These are phyloP conservation scores for Elysia chlorotica DNA, from an alignment of 1,140 invertebrate species.

Conservation along the genomic window DNA sequence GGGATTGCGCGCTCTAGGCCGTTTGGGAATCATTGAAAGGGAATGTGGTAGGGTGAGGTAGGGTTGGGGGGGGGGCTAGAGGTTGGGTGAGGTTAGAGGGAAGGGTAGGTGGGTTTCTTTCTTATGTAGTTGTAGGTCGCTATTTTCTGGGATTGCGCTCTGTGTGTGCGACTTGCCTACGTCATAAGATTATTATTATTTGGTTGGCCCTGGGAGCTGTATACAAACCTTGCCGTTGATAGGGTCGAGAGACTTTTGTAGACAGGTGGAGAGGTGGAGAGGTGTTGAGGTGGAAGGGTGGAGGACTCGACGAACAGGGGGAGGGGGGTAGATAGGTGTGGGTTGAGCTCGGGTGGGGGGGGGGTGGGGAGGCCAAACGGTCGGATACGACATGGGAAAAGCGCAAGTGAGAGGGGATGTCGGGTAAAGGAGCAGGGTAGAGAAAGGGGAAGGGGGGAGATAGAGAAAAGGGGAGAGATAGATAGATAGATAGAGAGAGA, in stretches of 20 bases:
- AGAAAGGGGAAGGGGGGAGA: neutral
- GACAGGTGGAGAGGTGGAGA: neutral
- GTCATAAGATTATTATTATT: too few relatives aligned
- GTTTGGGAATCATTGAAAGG: neutral
- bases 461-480: neutral
- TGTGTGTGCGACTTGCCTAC: too few relatives aligned
- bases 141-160: too few relatives aligned
- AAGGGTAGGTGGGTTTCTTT: too few relatives aligned
- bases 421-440: neutral
- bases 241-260: neutral
- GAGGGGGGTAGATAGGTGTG: neutral
- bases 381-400: too few relatives aligned
- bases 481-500: neutral
- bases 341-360: neutral
- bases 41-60: neutral
- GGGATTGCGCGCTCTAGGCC: neutral
- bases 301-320: neutral
- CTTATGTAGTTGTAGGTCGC: too few relatives aligned
- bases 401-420: neutral
- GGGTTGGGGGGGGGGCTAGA: too few relatives aligned
- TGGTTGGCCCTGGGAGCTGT: too few relatives aligned
- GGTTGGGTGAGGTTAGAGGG: too few relatives aligned
- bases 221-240: neutral
- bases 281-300: neutral
- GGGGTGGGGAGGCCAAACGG: neutral